phyloP scores from a whole-genome alignment of 2,888 invertebrate species.

The Drosophila incognita region DNA sequence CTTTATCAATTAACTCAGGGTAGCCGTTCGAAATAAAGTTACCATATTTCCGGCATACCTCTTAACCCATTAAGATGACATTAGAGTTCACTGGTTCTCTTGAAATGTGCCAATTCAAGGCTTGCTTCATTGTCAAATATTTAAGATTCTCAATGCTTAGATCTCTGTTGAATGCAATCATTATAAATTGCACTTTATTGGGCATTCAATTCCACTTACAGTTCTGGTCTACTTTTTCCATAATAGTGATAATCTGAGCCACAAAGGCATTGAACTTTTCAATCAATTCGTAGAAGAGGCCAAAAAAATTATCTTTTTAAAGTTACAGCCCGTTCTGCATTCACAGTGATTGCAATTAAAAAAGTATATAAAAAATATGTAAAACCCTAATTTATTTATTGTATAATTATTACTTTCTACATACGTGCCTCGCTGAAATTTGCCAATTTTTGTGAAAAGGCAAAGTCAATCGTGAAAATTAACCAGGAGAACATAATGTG shows the following conservation, averaged over 20 bases:
- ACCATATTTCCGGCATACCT: background rate
- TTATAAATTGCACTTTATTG: background rate
- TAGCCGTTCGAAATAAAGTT: background rate
- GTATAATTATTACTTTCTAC: background rate
- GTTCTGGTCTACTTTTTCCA: background rate
- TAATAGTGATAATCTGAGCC: background rate
- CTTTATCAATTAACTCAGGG: background rate
- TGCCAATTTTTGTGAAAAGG: conserved; percentile 42
- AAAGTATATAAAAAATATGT: background rate
- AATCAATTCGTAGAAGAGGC: background rate
- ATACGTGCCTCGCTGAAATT: conserved; percentile 31
- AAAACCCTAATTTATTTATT: background rate
- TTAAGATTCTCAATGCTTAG: background rate
- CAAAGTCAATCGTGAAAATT: background rate
- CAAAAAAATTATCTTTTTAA: background rate
- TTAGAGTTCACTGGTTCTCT: background rate
- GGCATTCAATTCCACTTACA: background rate
- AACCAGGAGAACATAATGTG: background rate
- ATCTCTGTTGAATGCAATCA: background rate
- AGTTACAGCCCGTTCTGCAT: background rate
- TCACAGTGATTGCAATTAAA: background rate
- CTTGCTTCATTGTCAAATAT: background rate
- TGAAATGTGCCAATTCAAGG: background rate
- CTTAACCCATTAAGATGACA: background rate
- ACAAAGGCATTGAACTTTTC: background rate